Evolutionary conservation across 1,140 invertebrate genomes (phyloP), one percentile per base, ranked within the genome.

Genomic region (Cydia fagiglandana): DNA sequence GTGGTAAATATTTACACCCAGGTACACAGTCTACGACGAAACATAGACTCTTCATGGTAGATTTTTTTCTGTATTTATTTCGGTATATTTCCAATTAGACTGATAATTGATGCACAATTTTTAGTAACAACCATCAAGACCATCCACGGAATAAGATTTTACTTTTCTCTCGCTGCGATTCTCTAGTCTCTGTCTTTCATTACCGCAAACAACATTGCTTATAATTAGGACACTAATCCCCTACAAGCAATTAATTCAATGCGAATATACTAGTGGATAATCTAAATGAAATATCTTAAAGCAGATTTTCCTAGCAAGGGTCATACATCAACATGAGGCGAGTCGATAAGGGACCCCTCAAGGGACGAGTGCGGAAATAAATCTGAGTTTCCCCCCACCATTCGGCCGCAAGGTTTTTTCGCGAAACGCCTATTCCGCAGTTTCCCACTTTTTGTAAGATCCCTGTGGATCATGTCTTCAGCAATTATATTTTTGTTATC

Each of bases 231-330:
- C 17, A 61, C 56, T 12, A 61, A 24, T 24, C 9, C 20, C 66
- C 66, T 17, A 70, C 66, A 4, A 38, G 15, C 76, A 77, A 77
- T 77, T 77, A 77, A 74, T 74, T 66, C 64, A 77, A 20, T 6
- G 4, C n/a, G n/a, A 15, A 34, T 45, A 34, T 45, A 75, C 61
- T 41, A 24, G 24, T 17, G 64, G 76, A 74, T 77, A 77, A 77
- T 77, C 76, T 77, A 77, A 77, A 77, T 77, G 76, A 77, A 77
- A 77, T 73, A 77, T 77, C 76, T 70, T 77, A 70, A 77, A 77
- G 61, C 76, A 74, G 76, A 77, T 77, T 77, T 74, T 74, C 56
- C 73, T 47, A 77, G 76, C 66, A 66, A 70, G 73, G 73, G 76
- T 74, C 76, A 74, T 77, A 74, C 61, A 74, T 77, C 76, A 77